Evolutionary conservation across 2,113 vertebrate genomes (phyloP).

Genomic region (Oreochromis aureus): DNA sequence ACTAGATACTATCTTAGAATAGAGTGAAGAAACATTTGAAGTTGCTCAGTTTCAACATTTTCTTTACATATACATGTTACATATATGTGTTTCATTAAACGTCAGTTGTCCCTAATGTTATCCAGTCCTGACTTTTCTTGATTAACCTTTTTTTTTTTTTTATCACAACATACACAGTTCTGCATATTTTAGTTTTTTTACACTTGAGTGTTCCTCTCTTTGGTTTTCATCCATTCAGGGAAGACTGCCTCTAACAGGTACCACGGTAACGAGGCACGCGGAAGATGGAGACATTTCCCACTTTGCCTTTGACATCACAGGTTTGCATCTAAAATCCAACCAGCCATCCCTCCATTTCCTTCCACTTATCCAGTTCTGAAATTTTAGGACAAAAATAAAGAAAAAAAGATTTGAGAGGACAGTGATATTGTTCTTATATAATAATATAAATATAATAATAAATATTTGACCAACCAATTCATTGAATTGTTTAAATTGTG

Average conservation of each 20-base stretch:
- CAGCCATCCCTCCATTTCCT: neutral
- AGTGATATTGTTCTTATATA: neutral
- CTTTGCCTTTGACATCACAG: conserved; percentile 88
- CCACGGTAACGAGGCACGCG: conserved; percentile 79
- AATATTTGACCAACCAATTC: neutral
- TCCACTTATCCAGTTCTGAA: neutral
- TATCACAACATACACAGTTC: fast-evolving
- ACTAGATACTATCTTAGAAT: fast-evolving
- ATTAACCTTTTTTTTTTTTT: neutral
- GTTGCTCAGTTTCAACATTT: neutral
- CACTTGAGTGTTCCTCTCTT: neutral
- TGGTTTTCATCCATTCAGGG: conserved; percentile 69
- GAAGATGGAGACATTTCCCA: conserved; percentile 83
- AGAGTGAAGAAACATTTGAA: neutral
- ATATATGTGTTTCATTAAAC: neutral
- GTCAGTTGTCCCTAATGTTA: fast-evolving
- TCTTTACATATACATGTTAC: neutral
- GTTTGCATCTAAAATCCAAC: conserved; percentile 63
- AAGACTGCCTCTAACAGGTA: conserved; percentile 80
- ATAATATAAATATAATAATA: neutral
- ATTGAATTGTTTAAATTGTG: neutral
- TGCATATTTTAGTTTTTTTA: neutral
- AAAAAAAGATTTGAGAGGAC: neutral
- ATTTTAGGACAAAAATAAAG: neutral
- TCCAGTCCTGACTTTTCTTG: neutral